Conservation (phyloP, 37 sponge, comb jelly and placozoan genomes). For the Spongilla lacustris region DNA sequence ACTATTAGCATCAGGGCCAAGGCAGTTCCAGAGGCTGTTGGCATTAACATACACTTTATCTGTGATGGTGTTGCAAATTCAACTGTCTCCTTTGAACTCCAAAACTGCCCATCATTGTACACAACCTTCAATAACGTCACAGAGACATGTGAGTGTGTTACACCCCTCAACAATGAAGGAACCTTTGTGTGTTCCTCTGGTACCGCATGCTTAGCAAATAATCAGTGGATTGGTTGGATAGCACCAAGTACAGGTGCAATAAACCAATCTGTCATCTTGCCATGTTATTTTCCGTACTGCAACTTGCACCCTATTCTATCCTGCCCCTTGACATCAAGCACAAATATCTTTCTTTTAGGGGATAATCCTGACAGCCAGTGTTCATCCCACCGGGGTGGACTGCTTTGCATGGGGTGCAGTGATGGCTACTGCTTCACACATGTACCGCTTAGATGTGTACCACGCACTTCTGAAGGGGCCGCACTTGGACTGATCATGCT, state of each 20-base stretch:
- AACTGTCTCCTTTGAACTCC: neutral
- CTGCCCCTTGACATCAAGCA: neutral
- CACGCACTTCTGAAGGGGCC: neutral
- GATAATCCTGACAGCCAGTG: neutral
- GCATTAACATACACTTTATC: neutral
- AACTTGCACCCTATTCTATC: too few species aligned
- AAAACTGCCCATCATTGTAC: neutral
- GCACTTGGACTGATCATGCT: neutral
- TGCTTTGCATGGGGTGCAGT: conserved; percentile 6
- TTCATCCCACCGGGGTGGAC: neutral
- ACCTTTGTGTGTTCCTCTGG: neutral
- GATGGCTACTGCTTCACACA: conserved; percentile 1
- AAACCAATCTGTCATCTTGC: neutral
- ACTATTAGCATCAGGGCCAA: neutral
- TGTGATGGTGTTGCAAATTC: neutral
- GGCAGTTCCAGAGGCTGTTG: neutral
- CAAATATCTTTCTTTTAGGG: neutral
- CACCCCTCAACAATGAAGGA: neutral
- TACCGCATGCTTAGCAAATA: neutral
- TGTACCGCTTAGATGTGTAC: neutral
- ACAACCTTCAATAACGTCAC: neutral
- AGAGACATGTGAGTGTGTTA: neutral
- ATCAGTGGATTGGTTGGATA: neutral
- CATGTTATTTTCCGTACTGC: conserved; percentile 4
- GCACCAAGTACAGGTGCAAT: neutral